Evolutionary conservation across 2,113 vertebrate species (phyloP).

Genomic region (Anoura caudifer): DNA sequence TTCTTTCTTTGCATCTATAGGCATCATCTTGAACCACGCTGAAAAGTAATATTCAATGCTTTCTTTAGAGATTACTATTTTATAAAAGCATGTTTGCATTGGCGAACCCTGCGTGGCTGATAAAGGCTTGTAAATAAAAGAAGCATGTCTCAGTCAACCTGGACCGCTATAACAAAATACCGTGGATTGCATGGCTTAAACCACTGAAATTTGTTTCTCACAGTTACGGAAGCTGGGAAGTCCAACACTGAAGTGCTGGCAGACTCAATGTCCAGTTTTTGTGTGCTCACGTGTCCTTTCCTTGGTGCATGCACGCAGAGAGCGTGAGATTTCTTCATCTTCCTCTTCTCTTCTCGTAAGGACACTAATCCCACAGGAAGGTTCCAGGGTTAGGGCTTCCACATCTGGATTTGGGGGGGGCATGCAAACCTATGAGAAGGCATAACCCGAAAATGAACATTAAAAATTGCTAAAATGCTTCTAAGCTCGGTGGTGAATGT

Average conservation of each 20-base stretch:
- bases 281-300: neutral
- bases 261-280: neutral
- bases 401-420: neutral
- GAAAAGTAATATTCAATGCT: neutral
- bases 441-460: neutral
- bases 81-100: neutral
- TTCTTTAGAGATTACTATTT: neutral
- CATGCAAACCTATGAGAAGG: neutral
- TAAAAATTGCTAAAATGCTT: neutral
- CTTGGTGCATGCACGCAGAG: fast-evolving
- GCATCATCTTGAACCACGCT: neutral
- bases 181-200: neutral
- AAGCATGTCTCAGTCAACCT: neutral
- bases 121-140: neutral
- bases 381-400: neutral
- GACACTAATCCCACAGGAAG: neutral
- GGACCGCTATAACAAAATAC: neutral
- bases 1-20: neutral
- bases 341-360: neutral
- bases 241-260: neutral
- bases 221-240: neutral
- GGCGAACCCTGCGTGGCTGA: neutral
- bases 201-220: neutral
- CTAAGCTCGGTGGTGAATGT: neutral
- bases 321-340: neutral